A percentile compares a stretch with the other conserved stretches of the same genome.
These are phyloP conservation scores for Dendrocincla tyrannina DNA, from an alignment of 2,797 vertebrate species.

Conservation along the genomic window DNA sequence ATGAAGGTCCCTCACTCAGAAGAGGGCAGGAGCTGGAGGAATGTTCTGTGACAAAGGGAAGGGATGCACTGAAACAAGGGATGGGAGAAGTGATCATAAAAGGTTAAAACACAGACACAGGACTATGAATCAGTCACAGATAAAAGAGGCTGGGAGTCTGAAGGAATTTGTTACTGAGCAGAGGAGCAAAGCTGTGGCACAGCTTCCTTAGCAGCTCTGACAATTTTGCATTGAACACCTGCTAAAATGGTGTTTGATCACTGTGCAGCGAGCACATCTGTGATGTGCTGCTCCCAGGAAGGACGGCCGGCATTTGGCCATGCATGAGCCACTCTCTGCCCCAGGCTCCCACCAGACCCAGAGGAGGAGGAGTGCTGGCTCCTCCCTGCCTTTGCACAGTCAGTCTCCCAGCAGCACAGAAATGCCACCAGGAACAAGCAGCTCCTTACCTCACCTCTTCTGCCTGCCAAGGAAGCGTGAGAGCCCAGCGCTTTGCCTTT, in stretches of 20 bases:
- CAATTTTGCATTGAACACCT: background rate
- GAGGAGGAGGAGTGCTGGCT: background rate
- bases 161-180: background rate
- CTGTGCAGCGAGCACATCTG: background rate
- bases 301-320: background rate
- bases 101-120: background rate
- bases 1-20: background rate
- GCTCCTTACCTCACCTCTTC: background rate
- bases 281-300: background rate
- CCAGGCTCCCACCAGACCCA: background rate
- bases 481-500: background rate
- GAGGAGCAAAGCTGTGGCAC: background rate
- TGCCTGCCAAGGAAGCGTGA: background rate
- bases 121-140: background rate
- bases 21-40: background rate
- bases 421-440: slow-evolving; percentile 2
- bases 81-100: background rate
- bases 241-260: background rate
- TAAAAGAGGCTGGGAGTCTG: background rate
- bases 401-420: background rate
- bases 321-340: background rate
- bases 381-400: background rate
- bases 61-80: background rate
- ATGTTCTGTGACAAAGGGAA: background rate
- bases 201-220: background rate